These are phyloP conservation scores for Sarcophaga caerulescens DNA, from an alignment of 2,888 invertebrate species.

Conservation along the genomic window DNA sequence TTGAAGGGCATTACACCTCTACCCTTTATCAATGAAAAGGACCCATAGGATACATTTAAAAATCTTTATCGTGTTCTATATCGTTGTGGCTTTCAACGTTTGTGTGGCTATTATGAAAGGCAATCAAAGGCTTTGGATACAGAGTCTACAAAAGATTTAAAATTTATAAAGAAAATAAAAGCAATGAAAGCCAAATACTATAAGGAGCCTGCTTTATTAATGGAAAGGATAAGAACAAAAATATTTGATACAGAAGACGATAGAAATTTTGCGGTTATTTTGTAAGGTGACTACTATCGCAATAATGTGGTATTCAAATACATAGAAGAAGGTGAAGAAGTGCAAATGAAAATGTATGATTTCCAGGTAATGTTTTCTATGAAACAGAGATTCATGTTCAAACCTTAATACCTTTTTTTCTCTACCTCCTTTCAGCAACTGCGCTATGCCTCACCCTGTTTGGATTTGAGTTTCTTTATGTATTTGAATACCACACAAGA, in stretches of 20 bases:
- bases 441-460: constrained; percentile 76
- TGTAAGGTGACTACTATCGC: constrained; percentile 80
- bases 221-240: constrained; percentile 75
- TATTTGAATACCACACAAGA: constrained; percentile 77
- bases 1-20: constrained; percentile 73
- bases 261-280: constrained; percentile 74
- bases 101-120: constrained; percentile 77
- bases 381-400: not conserved
- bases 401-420: not conserved
- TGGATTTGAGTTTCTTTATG: constrained; percentile 79
- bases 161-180: constrained; percentile 70
- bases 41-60: constrained; percentile 58
- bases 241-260: constrained; percentile 71
- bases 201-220: constrained; percentile 73
- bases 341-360: constrained; percentile 77
- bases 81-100: constrained; percentile 77
- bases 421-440: constrained; percentile 71
- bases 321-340: constrained; percentile 66
- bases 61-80: constrained; percentile 76
- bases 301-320: constrained; percentile 80
- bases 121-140: constrained; percentile 64
- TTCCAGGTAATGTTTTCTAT: constrained; percentile 73
- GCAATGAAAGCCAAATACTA: constrained; percentile 74
- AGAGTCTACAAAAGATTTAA: constrained; percentile 62
- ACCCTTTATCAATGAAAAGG: constrained; percentile 72